These are phyloP conservation scores for Epizoanthus ramosus DNA, from an alignment of 92 coral and sea anemone genomes.

Conservation along the genomic window DNA sequence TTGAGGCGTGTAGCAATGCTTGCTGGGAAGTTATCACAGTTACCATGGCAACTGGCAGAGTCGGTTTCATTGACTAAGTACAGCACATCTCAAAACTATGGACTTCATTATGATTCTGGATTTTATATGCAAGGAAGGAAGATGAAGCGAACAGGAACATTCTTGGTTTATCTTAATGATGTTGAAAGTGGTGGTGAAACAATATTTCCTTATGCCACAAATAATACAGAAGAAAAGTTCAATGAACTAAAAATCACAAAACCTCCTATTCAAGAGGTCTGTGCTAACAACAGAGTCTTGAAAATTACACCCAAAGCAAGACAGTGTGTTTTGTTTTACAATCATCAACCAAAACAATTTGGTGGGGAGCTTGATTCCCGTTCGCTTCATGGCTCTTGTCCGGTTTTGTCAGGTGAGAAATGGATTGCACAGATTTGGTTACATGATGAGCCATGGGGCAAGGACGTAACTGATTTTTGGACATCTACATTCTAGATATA, in stretches of 20 bases:
- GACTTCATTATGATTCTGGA: conserved; percentile 73
- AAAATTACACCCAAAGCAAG: conserved; percentile 59
- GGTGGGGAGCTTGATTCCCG: conserved; percentile 56
- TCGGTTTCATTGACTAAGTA: conserved; percentile 75
- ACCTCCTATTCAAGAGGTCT: conserved; percentile 58
- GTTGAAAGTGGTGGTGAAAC: conserved; percentile 73
- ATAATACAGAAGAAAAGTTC: conserved; percentile 24
- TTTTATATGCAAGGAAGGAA: conserved; percentile 58
- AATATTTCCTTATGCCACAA: conserved; percentile 69
- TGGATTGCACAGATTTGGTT: conserved; percentile 82
- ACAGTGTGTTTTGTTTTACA: conserved; percentile 63
- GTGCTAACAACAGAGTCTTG: conserved; percentile 35
- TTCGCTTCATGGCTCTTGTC: conserved; percentile 79
- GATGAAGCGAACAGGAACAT: conserved; percentile 66
- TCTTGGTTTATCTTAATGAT: conserved; percentile 69
- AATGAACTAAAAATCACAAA: conserved; percentile 18
- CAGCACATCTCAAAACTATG: conserved; percentile 62
- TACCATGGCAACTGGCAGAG: conserved; percentile 75
- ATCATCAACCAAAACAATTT: conserved; percentile 40
- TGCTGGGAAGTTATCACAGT: conserved; percentile 68
- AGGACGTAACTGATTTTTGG: conserved; percentile 51
- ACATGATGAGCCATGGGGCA: conserved; percentile 65
- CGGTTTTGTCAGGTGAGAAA: conserved; percentile 64
- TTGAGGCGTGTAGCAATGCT: conserved; percentile 59
- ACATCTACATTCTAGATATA: neutral